phyloP scores from a whole-genome alignment of 2,888 invertebrate genomes.

The Habroteleia sp. region DNA sequence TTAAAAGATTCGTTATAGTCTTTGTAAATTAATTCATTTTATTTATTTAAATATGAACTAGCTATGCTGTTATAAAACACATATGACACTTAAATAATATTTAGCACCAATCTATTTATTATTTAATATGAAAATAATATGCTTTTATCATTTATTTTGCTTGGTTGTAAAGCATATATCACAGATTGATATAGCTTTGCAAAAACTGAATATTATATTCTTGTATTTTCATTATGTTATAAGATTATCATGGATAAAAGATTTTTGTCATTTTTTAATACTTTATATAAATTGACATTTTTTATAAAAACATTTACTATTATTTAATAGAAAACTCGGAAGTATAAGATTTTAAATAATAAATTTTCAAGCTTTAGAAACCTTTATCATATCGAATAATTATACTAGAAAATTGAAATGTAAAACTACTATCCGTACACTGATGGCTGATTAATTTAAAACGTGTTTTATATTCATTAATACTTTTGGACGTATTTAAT shows the following conservation, averaged over 20 bases:
- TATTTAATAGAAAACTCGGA: neutral
- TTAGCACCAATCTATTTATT: neutral
- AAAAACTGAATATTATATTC: no score
- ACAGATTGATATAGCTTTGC: no score
- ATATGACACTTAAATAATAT: no score
- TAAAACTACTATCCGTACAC: conserved; percentile 1
- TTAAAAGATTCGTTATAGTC: conserved; percentile 15
- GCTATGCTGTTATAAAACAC: neutral
- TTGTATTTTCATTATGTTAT: no score
- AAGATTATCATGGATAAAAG: no score
- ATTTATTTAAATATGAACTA: conserved; percentile 8
- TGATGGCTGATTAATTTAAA: conserved; percentile 9
- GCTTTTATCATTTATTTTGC: no score
- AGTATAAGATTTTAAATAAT: neutral
- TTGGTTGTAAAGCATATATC: no score
- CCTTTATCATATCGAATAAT: conserved; percentile 30
- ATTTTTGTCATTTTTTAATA: no score
- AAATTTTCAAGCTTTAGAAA: conserved; percentile 28
- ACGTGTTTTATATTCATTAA: neutral
- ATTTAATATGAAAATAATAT: no score
- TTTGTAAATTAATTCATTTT: conserved; percentile 2
- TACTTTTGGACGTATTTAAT: no score
- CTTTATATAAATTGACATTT: no score
- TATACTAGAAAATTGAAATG: conserved; percentile 7
- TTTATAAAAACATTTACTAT: no score